Evolutionary conservation across 2,113 vertebrate genomes (phyloP).

Genomic region (Rhabdornis inornatus): DNA sequence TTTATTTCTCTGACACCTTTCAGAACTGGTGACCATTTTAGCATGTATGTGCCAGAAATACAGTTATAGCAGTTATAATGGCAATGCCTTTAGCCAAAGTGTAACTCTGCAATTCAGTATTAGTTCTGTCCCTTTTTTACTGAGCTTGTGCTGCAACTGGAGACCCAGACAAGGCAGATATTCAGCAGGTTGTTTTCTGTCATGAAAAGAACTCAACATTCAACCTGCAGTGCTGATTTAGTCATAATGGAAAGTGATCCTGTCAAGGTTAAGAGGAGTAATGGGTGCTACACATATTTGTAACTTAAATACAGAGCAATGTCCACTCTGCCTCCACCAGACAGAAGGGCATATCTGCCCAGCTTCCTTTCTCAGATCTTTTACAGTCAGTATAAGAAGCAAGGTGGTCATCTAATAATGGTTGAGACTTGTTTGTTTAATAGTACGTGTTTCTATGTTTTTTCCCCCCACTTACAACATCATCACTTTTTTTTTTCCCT

Average conservation of each 20-base stretch:
- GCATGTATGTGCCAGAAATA: neutral
- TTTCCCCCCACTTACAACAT: accelerated
- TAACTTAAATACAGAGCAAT: neutral
- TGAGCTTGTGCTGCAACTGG: neutral
- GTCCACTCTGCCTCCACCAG: neutral
- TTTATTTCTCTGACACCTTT: neutral
- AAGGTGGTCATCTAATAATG: neutral
- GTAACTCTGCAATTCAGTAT: neutral
- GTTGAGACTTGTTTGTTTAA: neutral
- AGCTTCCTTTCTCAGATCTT: neutral
- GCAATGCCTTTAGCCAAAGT: neutral
- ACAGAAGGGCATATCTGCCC: neutral
- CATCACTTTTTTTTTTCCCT: neutral
- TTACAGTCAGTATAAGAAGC: neutral
- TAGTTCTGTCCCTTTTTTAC: neutral
- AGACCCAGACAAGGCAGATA: constrained; percentile 15
- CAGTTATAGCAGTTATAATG: neutral
- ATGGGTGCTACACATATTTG: neutral
- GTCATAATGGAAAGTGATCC: neutral
- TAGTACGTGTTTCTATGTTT: neutral
- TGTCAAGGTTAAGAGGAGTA: neutral
- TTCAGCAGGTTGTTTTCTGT: constrained; percentile 32
- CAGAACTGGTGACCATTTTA: neutral
- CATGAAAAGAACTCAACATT: neutral
- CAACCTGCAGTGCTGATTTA: neutral